Evolutionary conservation across 2,888 invertebrate species (phyloP), one percentile per base, ranked within the genome.

Genomic region (Lasioglossum malachurum): DNA sequence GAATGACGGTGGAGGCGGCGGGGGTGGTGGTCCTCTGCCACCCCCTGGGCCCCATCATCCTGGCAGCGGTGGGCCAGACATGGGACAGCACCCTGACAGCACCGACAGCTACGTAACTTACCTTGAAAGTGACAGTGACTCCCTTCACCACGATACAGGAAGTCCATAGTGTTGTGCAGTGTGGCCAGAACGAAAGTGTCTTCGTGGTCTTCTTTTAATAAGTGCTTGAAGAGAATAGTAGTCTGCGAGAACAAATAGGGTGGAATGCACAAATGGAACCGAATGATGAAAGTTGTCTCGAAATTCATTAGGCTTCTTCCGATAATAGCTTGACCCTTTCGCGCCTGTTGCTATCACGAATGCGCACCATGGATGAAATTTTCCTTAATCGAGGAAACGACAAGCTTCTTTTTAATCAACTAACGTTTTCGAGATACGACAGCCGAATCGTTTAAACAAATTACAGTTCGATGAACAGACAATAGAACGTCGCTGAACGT

Each of bases 21-120:
- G 93, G 14, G 94, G 94, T 41, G 94, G 94, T 10, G 93, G 93
- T 16, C 93, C 94, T 2, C 83, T 94, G 46, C 94, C 94, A n/a
- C 94, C 94, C 0, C 92, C 93, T 0, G 94, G 93, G 1, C 93
- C 94, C 38, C 93, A 94, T 84, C 94, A 94, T 78, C 93, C 93
- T 12, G 93, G 91, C 27, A 87, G 92, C 60, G 93, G 94, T 44
- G 93, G 92, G 35, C 95, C 96, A 84, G 97, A 97, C 94, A 96
- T 96, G 92, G 97, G 97, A 93, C 97, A 97, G 91, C 98, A 98
- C 95, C 97, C 97, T 35, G 97, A 98, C 95, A 97, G 97, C 93
- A 97, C 97, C 80, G 98, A 98, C 96, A 98, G 98, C 95, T 98
- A 98, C 96, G 98, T 98, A 90, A 98, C 98, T 86, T 98, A 98